Percentiles rank a stretch among this genome's conserved stretches.
phyloP scores from a whole-genome alignment of 2,113 vertebrate species.

The Corvus cornix region DNA sequence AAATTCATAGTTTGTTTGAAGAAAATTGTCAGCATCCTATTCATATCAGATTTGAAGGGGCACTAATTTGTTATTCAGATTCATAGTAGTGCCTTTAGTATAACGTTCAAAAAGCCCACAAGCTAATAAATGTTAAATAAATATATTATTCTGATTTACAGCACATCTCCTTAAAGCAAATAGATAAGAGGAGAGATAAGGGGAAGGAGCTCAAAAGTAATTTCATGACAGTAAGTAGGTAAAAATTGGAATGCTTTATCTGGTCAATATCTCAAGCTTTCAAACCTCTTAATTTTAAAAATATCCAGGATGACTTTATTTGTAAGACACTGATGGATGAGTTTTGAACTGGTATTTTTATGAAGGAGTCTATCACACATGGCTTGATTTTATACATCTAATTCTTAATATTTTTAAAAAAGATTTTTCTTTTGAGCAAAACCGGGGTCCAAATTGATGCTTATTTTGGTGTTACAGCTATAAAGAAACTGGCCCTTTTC shows the following conservation, averaged over 20 bases:
- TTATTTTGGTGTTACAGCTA: not conserved
- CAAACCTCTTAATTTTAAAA: not conserved
- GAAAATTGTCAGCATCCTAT: not conserved
- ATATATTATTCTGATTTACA: not conserved
- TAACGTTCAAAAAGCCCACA: not conserved
- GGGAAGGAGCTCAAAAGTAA: not conserved
- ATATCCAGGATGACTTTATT: not conserved
- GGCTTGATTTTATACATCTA: not conserved
- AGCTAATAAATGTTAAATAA: constrained; percentile 16
- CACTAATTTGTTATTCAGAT: constrained; percentile 20
- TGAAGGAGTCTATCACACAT: not conserved
- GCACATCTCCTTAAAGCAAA: not conserved
- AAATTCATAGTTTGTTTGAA: constrained; percentile 16
- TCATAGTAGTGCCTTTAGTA: not conserved
- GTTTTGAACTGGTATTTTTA: not conserved
- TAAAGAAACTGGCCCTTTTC: not conserved
- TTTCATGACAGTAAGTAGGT: not conserved
- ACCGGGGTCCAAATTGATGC: accelerated
- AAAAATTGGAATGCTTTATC: not conserved
- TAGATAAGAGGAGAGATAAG: not conserved
- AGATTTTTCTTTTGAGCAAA: not conserved
- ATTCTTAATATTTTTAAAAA: not conserved
- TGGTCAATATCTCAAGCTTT: not conserved
- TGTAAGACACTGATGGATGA: not conserved
- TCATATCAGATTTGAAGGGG: not conserved